These are phyloP conservation scores for Todiramphus chloris DNA, from an alignment of 2,113 vertebrate species.

Conservation along the genomic window DNA sequence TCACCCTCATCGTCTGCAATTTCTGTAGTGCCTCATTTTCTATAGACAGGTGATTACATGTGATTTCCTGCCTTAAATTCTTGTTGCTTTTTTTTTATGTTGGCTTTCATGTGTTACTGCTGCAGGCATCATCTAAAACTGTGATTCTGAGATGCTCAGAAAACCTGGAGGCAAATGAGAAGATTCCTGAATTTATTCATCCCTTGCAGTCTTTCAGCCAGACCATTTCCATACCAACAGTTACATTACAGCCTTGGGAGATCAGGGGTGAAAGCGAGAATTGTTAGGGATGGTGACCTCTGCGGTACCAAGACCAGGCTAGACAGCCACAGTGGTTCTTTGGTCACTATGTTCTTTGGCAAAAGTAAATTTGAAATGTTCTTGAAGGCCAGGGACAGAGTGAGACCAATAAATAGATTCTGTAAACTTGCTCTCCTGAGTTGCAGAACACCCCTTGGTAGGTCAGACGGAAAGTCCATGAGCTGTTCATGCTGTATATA, in stretches of 20 bases:
- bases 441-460: not conserved
- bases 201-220: not conserved
- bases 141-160: not conserved
- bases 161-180: not conserved
- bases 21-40: not conserved
- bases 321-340: not conserved
- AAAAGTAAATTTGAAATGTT: not conserved
- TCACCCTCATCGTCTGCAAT: not conserved
- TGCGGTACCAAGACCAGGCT: not conserved
- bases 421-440: not conserved
- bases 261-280: not conserved
- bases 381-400: not conserved
- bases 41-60: not conserved
- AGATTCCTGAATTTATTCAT: not conserved
- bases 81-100: not conserved
- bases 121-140: not conserved
- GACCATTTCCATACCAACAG: not conserved
- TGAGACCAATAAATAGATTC: not conserved
- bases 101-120: not conserved
- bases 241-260: not conserved
- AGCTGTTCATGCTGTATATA: not conserved
- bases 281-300: not conserved
- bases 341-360: fast-evolving
- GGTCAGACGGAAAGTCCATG: fast-evolving
- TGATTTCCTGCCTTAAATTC: not conserved